Evolutionary conservation across 2,888 invertebrate species (phyloP).

Genomic region (Dascillus cervinus): DNA sequence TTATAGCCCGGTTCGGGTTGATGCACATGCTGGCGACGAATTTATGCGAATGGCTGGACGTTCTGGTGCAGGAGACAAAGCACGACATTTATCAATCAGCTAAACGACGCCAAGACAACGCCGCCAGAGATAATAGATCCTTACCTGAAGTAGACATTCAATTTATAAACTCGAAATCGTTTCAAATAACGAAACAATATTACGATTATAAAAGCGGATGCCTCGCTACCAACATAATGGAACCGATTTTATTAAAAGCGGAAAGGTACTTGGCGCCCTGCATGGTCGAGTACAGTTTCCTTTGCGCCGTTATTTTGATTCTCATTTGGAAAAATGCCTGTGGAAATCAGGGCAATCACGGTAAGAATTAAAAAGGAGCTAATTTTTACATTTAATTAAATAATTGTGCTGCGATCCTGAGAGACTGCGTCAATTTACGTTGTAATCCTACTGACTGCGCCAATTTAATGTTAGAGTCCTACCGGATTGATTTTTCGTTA

Average conservation of each 20-base stretch:
- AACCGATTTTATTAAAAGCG: constrained; percentile 20
- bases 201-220: constrained; percentile 23
- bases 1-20: constrained; percentile 76
- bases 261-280: constrained; percentile 81
- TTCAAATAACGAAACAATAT: constrained; percentile 20
- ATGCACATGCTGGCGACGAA: constrained; percentile 94
- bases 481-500: too few relatives aligned
- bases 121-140: too few relatives aligned
- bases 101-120: constrained; percentile 15
- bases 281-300: constrained; percentile 82
- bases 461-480: too few relatives aligned
- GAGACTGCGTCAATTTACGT: too few relatives aligned
- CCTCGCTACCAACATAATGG: constrained; percentile 22
- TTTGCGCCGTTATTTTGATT: constrained; percentile 81
- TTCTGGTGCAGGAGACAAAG: constrained; percentile 77
- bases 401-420: too few relatives aligned
- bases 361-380: too few relatives aligned
- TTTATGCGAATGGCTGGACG: constrained; percentile 84
- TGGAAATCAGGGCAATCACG: too few relatives aligned
- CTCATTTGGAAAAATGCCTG: too few relatives aligned
- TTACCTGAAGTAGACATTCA: constrained; percentile 14
- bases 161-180: constrained; percentile 22
- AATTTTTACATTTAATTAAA: too few relatives aligned
- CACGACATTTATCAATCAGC: constrained; percentile 69
- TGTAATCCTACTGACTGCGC: too few relatives aligned